phyloP scores from a whole-genome alignment of 2,888 invertebrate genomes.

The Apodemia zela region DNA sequence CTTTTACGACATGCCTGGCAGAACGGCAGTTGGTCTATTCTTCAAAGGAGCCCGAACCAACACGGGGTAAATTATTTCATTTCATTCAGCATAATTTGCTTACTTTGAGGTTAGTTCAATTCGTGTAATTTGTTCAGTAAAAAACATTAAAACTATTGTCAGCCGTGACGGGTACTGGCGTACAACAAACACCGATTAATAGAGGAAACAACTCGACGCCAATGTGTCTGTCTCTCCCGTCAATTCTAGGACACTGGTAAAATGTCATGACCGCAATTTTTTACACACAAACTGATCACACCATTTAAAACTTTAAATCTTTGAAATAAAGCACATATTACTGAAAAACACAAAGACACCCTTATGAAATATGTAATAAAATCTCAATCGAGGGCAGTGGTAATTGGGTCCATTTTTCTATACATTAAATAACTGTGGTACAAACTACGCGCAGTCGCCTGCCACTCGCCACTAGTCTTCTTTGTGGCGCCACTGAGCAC shows the following conservation, averaged over 20 bases:
- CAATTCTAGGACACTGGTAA: slow-evolving; percentile 57
- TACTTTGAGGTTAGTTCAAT: no score
- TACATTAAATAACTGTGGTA: slow-evolving; percentile 38
- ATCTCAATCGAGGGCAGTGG: slow-evolving; percentile 34
- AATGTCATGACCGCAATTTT: slow-evolving; percentile 31
- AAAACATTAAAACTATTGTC: not conserved
- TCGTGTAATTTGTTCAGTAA: not conserved
- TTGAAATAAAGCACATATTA: slow-evolving; percentile 17
- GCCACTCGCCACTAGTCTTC: slow-evolving; percentile 51
- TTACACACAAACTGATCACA: slow-evolving; percentile 21
- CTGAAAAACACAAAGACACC: slow-evolving; percentile 29
- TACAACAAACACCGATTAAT: not conserved
- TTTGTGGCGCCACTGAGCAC: slow-evolving; percentile 63
- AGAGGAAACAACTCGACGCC: slow-evolving; percentile 55
- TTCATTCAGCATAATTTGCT: no score
- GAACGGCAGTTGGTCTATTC: no score
- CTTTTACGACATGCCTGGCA: no score
- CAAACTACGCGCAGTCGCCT: slow-evolving; percentile 60
- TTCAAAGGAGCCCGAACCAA: no score
- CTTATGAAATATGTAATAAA: slow-evolving; percentile 29
- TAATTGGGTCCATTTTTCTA: slow-evolving; percentile 36
- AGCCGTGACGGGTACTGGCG: not conserved
- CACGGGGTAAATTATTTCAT: no score
- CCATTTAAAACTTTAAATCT: slow-evolving; percentile 35
- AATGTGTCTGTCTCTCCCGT: slow-evolving; percentile 56